Base-by-base conservation (phyloP, 2,888 invertebrate genomes). In the Caenorhabditis sp. region DNA sequence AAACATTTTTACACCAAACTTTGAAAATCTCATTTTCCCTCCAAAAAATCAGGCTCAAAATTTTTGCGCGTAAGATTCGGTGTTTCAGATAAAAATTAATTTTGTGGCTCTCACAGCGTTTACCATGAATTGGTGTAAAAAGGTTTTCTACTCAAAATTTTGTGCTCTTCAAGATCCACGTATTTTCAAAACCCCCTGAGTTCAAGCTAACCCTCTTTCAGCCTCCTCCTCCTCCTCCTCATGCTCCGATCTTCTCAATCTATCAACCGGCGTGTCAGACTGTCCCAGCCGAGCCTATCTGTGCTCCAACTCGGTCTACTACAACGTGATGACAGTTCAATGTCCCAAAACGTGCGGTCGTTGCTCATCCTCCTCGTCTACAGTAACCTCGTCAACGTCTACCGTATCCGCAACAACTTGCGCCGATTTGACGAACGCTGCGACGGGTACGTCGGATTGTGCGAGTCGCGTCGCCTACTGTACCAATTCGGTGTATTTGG, bases 261-360 rank as follows among this genome's bases (percentile, higher is more conserved):
- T 69, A 31, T 66, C 62, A 1, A 77, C 77, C 5, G 77, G 77
- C 8, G 70, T 69, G n/a, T 77, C 77, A 5, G 77, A 77, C 26
- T 77, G 77, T 24, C 65, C 77, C 14, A 51, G 58, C 17, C 66
- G 53, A 19, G 69, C 77, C 21, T 54, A 43, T n/a, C 68, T 73
- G 24, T 77, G 77, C 70, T 68, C 64, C 36, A 66, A 70, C 62
- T 62, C 68, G 31, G 67, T 62, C 65, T 77, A 77, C 57, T 77
- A 70, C 64, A 43, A 61, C 21, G 53, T 77, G 23, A 77, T 77
- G 77, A 77, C 77, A 12, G 37, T 50, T 12, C 77, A 77, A 50
- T 77, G 77, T 27, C 77, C 77, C 27, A 65, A 36, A 54, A 77
- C 77, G 1, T 77, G 77, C 49, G 70, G 70, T 14, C 58, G 77